These are phyloP conservation scores for Discoglossus pictus DNA, from an alignment of 2,797 vertebrate genomes.

Conservation along the genomic window DNA sequence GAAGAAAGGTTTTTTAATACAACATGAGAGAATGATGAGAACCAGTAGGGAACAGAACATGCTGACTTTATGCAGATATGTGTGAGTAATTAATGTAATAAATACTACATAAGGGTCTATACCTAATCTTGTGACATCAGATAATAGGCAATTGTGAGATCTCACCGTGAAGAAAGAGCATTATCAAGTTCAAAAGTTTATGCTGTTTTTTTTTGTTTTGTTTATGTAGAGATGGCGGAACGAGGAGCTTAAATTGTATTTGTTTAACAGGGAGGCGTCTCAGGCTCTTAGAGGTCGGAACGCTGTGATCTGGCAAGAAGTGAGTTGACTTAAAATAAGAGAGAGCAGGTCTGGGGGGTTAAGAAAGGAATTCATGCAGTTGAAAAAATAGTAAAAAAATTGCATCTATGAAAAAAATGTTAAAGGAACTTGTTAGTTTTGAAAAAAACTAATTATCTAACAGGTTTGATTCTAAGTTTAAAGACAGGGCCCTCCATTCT, in stretches of 20 bases:
- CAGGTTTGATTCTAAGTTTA: no score
- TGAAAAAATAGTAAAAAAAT: no score
- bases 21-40: constrained; percentile 6
- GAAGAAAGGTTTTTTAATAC: constrained; percentile 2
- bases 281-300: neutral
- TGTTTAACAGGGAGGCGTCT: constrained; percentile 22
- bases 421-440: no score
- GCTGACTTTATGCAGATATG: constrained; percentile 13
- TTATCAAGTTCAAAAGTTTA: constrained; percentile 41
- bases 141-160: constrained; percentile 15
- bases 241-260: constrained; percentile 25
- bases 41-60: constrained; percentile 2
- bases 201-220: constrained; percentile 18
- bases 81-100: constrained; percentile 7
- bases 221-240: constrained; percentile 28
- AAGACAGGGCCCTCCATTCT: no score
- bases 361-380: no score
- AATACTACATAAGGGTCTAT: constrained; percentile 10
- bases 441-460: no score
- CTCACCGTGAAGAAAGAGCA: constrained; percentile 23
- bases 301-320: neutral
- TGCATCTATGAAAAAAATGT: no score
- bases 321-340: neutral
- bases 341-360: no score
- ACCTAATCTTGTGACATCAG: constrained; percentile 25